These are phyloP conservation scores for Poecilia wingei DNA, from an alignment of 2,797 vertebrate genomes.

Conservation along the genomic window DNA sequence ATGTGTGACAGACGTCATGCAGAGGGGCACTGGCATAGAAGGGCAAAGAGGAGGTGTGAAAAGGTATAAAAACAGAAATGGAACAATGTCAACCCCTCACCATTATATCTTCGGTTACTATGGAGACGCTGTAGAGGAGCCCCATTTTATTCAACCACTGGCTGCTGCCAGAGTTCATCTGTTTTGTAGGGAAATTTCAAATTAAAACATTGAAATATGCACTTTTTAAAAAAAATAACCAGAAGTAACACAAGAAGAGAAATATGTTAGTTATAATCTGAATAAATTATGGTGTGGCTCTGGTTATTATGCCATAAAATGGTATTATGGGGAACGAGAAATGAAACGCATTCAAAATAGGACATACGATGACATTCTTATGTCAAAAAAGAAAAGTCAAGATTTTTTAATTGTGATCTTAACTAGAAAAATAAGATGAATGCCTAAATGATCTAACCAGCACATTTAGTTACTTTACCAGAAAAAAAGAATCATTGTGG, in stretches of 20 bases:
- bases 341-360: background rate
- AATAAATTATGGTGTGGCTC: background rate
- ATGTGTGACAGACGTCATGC: conserved; percentile 25
- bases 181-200: background rate
- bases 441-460: background rate
- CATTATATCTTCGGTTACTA: conserved; percentile 33
- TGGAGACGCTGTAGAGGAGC: conserved; percentile 9
- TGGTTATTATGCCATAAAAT: background rate
- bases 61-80: conserved; percentile 22
- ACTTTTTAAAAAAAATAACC: background rate
- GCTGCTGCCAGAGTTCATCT: conserved; percentile 10
- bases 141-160: background rate
- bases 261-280: background rate
- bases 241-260: background rate
- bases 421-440: background rate
- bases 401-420: background rate
- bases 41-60: conserved; percentile 20
- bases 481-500: background rate
- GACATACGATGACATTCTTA: background rate
- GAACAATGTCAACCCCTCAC: conserved; percentile 17
- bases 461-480: background rate
- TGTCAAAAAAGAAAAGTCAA: background rate
- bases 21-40: conserved; percentile 6
- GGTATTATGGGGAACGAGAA: background rate
- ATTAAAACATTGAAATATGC: background rate